phyloP scores from a whole-genome alignment of 2,888 invertebrate genomes.

The Chydorus sphaericus region DNA sequence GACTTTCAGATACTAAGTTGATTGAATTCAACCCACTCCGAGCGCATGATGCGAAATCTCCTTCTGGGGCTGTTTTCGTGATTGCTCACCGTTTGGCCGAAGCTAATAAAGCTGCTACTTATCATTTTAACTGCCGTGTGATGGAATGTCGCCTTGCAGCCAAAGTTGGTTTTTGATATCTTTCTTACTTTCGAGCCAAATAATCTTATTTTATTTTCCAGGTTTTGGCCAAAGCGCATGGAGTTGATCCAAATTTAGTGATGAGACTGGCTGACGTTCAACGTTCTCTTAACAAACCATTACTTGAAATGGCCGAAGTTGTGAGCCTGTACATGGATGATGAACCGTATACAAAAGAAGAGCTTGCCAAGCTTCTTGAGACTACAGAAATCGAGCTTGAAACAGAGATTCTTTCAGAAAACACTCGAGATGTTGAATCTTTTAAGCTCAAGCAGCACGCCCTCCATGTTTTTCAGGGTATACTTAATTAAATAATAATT shows the following conservation, averaged over 20 bases:
- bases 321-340: constrained; percentile 47
- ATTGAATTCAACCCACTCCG: constrained; percentile 85
- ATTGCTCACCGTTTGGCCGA: constrained; percentile 79
- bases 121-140: constrained; percentile 80
- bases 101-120: constrained; percentile 85
- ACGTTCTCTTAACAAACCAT: constrained; percentile 40
- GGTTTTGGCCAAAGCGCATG: constrained; percentile 41
- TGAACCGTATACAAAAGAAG: constrained; percentile 48
- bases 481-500: neutral
- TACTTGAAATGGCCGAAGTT: constrained; percentile 53
- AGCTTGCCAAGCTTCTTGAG: constrained; percentile 44
- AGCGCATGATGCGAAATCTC: constrained; percentile 60
- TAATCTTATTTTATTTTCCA: neutral
- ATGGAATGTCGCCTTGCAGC: constrained; percentile 87
- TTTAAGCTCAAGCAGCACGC: constrained; percentile 76
- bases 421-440: constrained; percentile 43
- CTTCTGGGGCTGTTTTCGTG: constrained; percentile 71
- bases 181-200: too few species aligned
- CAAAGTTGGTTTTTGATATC: too few species aligned
- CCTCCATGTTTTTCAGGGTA: constrained; percentile 73
- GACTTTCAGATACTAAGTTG: constrained; percentile 40
- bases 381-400: constrained; percentile 46
- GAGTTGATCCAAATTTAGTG: constrained; percentile 47
- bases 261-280: constrained; percentile 61
- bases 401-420: constrained; percentile 45